These are phyloP conservation scores for Psix sp. DNA, from an alignment of 1,140 invertebrate species.

Conservation along the genomic window DNA sequence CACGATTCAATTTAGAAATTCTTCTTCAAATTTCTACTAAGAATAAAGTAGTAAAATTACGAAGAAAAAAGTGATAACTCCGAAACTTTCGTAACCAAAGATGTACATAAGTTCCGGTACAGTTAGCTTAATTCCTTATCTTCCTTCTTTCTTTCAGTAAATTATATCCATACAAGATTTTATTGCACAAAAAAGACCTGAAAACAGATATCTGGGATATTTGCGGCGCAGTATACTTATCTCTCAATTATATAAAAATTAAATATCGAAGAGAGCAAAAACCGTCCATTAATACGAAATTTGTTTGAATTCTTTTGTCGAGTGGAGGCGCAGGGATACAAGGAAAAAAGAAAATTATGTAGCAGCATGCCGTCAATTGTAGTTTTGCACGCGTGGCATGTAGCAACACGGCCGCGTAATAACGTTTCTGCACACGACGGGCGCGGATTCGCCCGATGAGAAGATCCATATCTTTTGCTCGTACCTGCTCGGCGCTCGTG, in stretches of 20 bases:
- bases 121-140: conserved; percentile 2
- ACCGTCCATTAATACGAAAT: conserved; percentile 12
- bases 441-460: conserved; percentile 54
- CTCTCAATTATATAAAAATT: conserved; percentile 3
- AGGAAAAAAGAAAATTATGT: conserved; percentile 19
- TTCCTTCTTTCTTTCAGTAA: neutral
- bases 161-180: conserved; percentile 2
- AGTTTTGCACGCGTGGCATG: conserved; percentile 48
- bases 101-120: neutral
- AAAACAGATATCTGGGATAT: neutral
- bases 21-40: no score
- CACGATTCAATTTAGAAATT: no score
- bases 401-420: conserved; percentile 46
- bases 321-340: neutral
- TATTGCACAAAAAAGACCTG: neutral
- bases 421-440: conserved; percentile 55
- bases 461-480: conserved; percentile 60
- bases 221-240: neutral
- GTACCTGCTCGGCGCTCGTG: conserved; percentile 50
- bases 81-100: no score
- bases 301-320: conserved; percentile 21
- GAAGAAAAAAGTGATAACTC: no score
- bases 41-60: no score
- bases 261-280: neutral
- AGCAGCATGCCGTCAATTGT: conserved; percentile 30